These are phyloP conservation scores for Periplaneta americana DNA, from an alignment of 1,140 invertebrate species.

Conservation along the genomic window DNA sequence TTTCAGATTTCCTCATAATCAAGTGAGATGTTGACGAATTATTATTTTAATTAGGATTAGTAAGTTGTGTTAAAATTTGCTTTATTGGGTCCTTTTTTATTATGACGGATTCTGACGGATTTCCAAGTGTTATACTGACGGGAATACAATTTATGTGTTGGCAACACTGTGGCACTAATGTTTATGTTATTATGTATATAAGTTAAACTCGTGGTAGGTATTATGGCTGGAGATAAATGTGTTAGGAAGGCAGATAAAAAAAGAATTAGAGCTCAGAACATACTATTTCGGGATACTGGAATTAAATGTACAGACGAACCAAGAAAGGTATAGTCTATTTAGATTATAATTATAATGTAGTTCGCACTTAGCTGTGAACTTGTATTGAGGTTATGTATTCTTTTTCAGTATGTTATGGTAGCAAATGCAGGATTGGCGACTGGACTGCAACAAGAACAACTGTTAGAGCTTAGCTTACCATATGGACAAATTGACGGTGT, in stretches of 20 bases:
- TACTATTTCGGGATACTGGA: conserved; percentile 4
- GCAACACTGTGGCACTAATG: too few relatives aligned
- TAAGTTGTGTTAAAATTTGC: too few relatives aligned
- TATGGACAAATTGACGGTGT: conserved; percentile 49
- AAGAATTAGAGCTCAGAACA: neutral
- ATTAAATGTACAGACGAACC: neutral
- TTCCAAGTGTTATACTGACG: too few relatives aligned
- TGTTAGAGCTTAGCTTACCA: conserved; percentile 45
- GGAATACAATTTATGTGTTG: too few relatives aligned
- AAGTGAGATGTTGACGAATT: too few relatives aligned
- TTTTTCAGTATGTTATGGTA: conserved; percentile 50
- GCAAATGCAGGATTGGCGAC: conserved; percentile 73
- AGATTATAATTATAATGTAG: neutral
- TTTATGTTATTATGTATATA: too few relatives aligned
- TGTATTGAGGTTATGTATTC: neutral
- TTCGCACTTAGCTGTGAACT: neutral
- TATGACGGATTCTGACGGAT: too few relatives aligned
- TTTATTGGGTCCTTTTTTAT: too few relatives aligned
- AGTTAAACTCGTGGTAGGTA: too few relatives aligned
- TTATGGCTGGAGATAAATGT: neutral
- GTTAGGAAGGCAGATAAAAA: neutral
- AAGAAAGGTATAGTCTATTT: neutral
- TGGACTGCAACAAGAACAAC: conserved; percentile 54
- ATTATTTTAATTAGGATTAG: too few relatives aligned
- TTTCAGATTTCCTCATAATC: too few relatives aligned